Evolutionary conservation across 2,888 invertebrate species (phyloP).

Genomic region (Iselma pallidipennis): DNA sequence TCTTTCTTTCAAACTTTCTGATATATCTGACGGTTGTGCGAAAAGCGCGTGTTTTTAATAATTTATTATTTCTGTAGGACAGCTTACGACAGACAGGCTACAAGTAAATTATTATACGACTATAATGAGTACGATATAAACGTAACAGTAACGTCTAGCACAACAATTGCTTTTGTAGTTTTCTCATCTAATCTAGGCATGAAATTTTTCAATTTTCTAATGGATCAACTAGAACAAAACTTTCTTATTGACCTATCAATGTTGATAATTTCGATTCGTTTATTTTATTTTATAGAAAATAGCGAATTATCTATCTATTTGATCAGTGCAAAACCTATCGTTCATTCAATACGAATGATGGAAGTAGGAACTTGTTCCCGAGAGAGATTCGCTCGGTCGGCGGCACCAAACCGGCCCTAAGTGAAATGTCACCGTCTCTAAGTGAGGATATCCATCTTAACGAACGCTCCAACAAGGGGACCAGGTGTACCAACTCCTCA

Average conservation of each 20-base stretch:
- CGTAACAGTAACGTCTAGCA: background rate
- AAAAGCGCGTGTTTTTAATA: constrained; percentile 16
- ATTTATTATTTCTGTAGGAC: constrained; percentile 5
- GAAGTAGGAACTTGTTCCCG: background rate
- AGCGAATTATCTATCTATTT: background rate
- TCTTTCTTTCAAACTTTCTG: constrained; percentile 20
- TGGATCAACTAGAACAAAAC: background rate
- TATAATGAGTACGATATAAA: background rate
- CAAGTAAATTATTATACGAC: background rate
- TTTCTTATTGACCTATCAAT: no score
- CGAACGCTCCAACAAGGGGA: constrained; percentile 12
- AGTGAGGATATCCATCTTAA: constrained; percentile 33
- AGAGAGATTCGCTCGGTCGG: background rate
- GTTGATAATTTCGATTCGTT: no score
- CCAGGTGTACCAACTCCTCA: constrained; percentile 29
- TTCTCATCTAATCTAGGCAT: no score
- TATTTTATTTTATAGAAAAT: background rate
- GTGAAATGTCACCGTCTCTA: constrained; percentile 35
- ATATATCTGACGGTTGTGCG: constrained; percentile 18
- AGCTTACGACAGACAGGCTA: background rate
- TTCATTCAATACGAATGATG: background rate
- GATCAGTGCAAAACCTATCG: background rate
- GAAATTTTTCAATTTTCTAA: background rate
- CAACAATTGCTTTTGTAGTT: no score
- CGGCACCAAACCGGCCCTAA: constrained; percentile 13